Evolutionary conservation across 1,140 invertebrate genomes (phyloP), one percentile per base, ranked within the genome.

Genomic region (Cotesia typhae): DNA sequence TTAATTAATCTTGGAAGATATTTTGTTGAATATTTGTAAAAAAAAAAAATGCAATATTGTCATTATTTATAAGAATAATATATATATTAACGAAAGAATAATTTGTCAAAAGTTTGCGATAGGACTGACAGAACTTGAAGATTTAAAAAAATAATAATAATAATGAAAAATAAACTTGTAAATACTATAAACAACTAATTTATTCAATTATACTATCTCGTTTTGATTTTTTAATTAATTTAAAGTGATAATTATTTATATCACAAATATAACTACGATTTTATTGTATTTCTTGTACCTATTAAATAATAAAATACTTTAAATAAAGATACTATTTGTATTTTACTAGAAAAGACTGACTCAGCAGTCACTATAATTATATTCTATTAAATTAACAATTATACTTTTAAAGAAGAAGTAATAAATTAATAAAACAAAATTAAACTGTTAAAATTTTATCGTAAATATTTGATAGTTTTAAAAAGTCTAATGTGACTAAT

Each of bases 121-220:
- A 60, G 59, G 59, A 60, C 59, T 60, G 59, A 60, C 28, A 20
- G 28, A 60, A 35, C 2, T 10, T 28, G 28, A 36, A 47, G 0
- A 47, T 9, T 47, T 9, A 7, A 2, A 41, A 41, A 2, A 35
- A 36, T 28, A 61, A 28, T 9, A 61, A 61, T 3, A 65, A 38
- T 65, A 36, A 51, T 5, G 10, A 20, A 35, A 20, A 61, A n/a
- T 55, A 37, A 55, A 36, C 52, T 41, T 68, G 51, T 53, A 71
- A 64, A 66, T 53, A 61, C 12, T 4, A 61, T 28, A 20, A 66
- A 14, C 9, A 41, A 57, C 63, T 71, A 65, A 71, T 71, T 71
- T 71, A 71, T 71, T 71, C 17, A 71, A 35, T 57, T 65, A 66
- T 41, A 61, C 37, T 38, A 37, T 55, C 17, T 6, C 55, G 53